These are phyloP conservation scores for Polydrusus pterygomalis DNA, from an alignment of 2,888 invertebrate species.

Conservation along the genomic window DNA sequence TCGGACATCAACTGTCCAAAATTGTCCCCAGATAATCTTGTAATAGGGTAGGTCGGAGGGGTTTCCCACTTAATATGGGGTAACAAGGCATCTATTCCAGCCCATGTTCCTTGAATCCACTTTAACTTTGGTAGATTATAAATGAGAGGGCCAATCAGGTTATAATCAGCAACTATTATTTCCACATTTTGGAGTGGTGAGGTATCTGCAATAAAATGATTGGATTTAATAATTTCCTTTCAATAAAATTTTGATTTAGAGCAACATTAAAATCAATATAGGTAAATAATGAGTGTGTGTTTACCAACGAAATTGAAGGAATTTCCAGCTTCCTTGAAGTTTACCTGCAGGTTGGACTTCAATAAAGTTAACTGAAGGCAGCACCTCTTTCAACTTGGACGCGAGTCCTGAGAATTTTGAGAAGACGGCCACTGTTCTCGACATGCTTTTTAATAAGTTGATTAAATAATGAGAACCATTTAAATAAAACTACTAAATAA, in stretches of 20 bases:
- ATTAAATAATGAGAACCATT: too few species aligned
- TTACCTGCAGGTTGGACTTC: constrained; percentile 47
- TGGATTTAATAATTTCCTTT: too few species aligned
- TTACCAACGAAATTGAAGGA: too few species aligned
- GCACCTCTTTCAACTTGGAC: constrained; percentile 34
- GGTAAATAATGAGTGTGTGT: too few species aligned
- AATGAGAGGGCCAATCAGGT: constrained; percentile 68
- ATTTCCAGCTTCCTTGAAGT: background rate
- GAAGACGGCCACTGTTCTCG: constrained; percentile 39
- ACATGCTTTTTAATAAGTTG: constrained; percentile 11
- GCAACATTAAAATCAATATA: too few species aligned
- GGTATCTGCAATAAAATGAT: constrained; percentile 42
- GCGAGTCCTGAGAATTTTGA: constrained; percentile 28
- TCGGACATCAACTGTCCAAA: constrained; percentile 74
- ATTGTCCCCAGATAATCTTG: constrained; percentile 70
- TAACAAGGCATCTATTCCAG: constrained; percentile 69
- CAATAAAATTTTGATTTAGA: too few species aligned
- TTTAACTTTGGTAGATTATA: constrained; percentile 69
- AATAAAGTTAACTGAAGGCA: constrained; percentile 41
- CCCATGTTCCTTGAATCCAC: constrained; percentile 74
- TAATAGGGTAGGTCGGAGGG: constrained; percentile 53
- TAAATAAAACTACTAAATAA: background rate
- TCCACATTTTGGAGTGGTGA: constrained; percentile 66
- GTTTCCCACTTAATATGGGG: constrained; percentile 62
- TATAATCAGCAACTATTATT: constrained; percentile 70